Evolutionary conservation across 1,140 invertebrate genomes (phyloP).

Genomic region (Rhopalosiphum maidis): DNA sequence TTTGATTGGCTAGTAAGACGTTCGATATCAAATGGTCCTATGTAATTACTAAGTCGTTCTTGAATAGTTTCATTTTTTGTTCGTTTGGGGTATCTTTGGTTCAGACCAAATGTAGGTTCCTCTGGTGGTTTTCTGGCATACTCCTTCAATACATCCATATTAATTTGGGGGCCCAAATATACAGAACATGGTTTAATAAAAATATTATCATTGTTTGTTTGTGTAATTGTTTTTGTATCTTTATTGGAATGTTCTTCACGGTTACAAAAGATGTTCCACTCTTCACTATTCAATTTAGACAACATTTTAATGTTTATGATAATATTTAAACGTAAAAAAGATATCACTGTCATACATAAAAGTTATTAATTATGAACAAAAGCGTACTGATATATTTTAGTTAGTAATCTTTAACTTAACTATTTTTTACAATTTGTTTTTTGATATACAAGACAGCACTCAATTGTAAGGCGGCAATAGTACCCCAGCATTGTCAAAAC

Average conservation of each 20-base stretch:
- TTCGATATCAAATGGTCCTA: background rate
- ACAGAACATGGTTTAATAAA: background rate
- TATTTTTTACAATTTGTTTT: no score
- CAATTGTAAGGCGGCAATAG: no score
- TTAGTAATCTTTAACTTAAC: no score
- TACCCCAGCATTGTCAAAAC: no score
- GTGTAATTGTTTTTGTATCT: background rate
- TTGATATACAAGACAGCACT: no score
- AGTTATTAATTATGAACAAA: no score
- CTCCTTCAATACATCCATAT: background rate
- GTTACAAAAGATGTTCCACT: background rate
- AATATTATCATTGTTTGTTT: background rate
- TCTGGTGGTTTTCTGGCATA: background rate
- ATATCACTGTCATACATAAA: background rate
- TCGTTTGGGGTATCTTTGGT: background rate
- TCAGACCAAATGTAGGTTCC: background rate
- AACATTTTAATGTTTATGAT: background rate
- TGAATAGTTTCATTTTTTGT: background rate
- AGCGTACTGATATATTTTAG: no score
- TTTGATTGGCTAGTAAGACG: background rate
- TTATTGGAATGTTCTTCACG: background rate
- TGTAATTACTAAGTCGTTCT: background rate
- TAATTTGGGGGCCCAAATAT: background rate
- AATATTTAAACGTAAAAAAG: background rate
- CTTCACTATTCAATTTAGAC: background rate